Percentiles rank a stretch among this genome's conserved stretches.
Conservation (phyloP, 2,797 vertebrate genomes). For the Anas georgica region DNA sequence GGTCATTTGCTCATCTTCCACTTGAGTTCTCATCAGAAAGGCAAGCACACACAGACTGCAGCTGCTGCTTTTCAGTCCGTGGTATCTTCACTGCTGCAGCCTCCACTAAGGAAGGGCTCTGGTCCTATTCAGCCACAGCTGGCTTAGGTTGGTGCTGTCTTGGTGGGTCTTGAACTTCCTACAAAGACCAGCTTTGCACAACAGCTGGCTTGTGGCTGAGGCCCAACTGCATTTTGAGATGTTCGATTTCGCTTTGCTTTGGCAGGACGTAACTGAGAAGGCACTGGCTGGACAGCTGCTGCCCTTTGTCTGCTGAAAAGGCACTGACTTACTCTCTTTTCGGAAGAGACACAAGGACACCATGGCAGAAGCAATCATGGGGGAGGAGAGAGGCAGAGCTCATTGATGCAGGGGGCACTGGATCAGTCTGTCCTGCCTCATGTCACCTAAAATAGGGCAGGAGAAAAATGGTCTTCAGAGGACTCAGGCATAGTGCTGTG, state of each 20-base stretch:
- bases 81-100: background rate
- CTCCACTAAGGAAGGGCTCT: background rate
- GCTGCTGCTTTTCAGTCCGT: background rate
- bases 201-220: background rate
- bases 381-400: background rate
- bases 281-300: background rate
- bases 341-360: background rate
- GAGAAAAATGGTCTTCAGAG: background rate
- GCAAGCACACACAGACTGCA: background rate
- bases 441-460: background rate
- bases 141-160: background rate
- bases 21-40: background rate
- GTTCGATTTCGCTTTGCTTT: background rate
- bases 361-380: rapidly evolving
- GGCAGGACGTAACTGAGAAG: background rate
- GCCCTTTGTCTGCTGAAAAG: background rate
- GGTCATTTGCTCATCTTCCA: background rate
- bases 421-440: background rate
- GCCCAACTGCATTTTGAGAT: background rate
- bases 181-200: background rate
- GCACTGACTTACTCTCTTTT: no score
- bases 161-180: background rate
- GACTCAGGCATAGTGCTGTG: background rate
- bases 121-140: background rate
- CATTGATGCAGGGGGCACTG: background rate